A percentile compares a stretch with the other conserved stretches of the same genome.
Evolutionary conservation across 2,888 invertebrate genomes (phyloP).

Genomic region (Leptothorax acervorum): DNA sequence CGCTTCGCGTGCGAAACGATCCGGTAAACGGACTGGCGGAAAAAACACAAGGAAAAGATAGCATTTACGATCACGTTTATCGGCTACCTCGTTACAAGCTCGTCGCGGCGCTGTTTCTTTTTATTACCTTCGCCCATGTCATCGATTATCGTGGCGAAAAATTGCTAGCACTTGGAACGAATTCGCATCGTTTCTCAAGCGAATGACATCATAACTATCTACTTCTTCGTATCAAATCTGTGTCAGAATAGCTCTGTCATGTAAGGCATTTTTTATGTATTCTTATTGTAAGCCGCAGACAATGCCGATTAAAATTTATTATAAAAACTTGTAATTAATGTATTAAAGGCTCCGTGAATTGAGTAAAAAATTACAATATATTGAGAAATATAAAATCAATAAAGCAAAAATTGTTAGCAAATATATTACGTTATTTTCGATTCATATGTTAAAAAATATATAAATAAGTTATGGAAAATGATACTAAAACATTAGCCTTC

Average conservation of each 20-base stretch:
- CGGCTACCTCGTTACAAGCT: constrained; percentile 44
- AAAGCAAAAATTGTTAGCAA: not conserved
- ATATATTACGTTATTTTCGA: not conserved
- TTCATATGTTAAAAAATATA: not conserved
- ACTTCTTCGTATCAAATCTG: constrained; percentile 54
- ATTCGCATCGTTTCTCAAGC: constrained; percentile 63
- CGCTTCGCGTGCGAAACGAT: constrained; percentile 43
- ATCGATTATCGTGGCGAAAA: constrained; percentile 58
- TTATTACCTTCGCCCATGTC: constrained; percentile 35
- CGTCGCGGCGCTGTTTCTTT: constrained; percentile 43
- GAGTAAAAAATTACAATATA: not conserved
- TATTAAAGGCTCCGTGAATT: not conserved
- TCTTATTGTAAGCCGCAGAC: not conserved
- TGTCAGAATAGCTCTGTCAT: constrained; percentile 35
- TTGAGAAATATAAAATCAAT: not conserved
- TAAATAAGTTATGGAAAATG: not conserved
- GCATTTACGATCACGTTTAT: constrained; percentile 55
- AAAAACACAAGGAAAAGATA: constrained; percentile 44
- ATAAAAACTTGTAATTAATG: not conserved
- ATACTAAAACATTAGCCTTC: not conserved
- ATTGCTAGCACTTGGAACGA: constrained; percentile 49
- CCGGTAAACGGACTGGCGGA: not conserved
- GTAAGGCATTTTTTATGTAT: not conserved
- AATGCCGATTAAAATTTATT: not conserved
- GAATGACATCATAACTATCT: constrained; percentile 59